Evolutionary conservation across 2,113 vertebrate species (phyloP).

Genomic region (Sinocyclocheilus anophthalmus): DNA sequence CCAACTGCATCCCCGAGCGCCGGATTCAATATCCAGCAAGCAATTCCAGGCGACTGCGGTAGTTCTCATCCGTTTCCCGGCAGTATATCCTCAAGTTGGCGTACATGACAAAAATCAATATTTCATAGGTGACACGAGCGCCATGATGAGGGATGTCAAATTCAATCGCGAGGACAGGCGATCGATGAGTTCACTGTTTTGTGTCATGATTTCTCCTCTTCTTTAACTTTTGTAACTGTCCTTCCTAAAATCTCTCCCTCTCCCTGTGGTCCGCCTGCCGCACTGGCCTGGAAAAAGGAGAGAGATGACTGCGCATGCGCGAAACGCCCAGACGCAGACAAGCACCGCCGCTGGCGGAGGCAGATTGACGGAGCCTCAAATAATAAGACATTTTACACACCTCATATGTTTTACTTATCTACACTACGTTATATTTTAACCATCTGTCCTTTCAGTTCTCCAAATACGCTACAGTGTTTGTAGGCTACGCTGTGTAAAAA

Average conservation of each 20-base stretch:
- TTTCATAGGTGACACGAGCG: slow-evolving; percentile 23
- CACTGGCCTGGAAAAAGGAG: slow-evolving; percentile 72
- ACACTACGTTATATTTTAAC: neutral
- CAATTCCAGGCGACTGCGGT: slow-evolving; percentile 59
- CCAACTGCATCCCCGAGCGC: neutral
- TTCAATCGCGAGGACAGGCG: neutral
- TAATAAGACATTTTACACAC: neutral
- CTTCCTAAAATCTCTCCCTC: slow-evolving; percentile 57
- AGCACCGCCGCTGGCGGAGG: neutral
- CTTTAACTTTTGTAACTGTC: slow-evolving; percentile 42
- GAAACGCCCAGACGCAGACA: slow-evolving; percentile 63
- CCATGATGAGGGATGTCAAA: slow-evolving; percentile 29
- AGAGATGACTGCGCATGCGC: slow-evolving; percentile 77
- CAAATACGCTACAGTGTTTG: neutral
- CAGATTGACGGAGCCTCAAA: neutral
- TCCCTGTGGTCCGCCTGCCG: slow-evolving; percentile 85
- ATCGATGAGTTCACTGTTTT: neutral
- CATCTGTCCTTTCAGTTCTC: neutral
- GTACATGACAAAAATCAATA: slow-evolving; percentile 42
- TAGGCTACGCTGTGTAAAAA: neutral
- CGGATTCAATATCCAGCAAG: slow-evolving; percentile 38
- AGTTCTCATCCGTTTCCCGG: slow-evolving; percentile 68
- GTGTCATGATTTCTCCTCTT: slow-evolving; percentile 57
- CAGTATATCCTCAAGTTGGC: slow-evolving; percentile 55
- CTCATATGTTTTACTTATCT: neutral